Conservation (phyloP, 1,140 invertebrate genomes). For the Dinothrombium tinctorium region DNA sequence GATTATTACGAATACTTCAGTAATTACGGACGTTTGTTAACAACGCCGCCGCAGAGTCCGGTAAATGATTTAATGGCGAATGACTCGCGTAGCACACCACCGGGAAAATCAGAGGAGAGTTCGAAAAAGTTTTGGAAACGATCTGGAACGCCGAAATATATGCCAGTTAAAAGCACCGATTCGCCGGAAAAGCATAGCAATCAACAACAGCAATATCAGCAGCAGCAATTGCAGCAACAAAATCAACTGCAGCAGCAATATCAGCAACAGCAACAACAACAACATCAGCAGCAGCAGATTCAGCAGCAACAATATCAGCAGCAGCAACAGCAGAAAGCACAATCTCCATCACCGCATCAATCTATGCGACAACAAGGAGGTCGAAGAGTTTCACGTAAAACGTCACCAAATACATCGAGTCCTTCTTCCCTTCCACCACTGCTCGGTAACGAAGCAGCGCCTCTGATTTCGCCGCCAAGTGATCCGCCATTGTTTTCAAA, state of each 20-base stretch:
- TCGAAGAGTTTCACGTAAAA: too few species aligned
- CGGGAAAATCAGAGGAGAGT: background rate
- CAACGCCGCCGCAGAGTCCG: constrained; percentile 4
- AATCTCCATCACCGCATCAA: too few species aligned
- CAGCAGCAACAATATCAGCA: too few species aligned
- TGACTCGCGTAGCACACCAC: background rate
- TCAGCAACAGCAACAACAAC: background rate
- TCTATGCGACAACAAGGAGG: too few species aligned
- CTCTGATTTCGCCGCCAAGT: constrained; percentile 8
- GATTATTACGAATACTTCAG: constrained; percentile 12
- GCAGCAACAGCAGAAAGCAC: too few species aligned
- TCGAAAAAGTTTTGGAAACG: constrained; percentile 1
- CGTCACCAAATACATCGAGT: too few species aligned
- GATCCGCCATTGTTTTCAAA: background rate
- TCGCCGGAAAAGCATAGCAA: background rate
- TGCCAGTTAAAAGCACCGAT: background rate
- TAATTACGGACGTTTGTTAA: constrained; percentile 17
- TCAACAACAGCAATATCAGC: background rate
- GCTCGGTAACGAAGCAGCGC: background rate
- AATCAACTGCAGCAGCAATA: background rate
- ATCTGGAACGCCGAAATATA: constrained; percentile 4
- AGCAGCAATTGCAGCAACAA: background rate
- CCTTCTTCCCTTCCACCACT: too few species aligned
- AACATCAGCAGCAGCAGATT: too few species aligned
- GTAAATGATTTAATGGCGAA: background rate